Evolutionary conservation across 2,113 vertebrate genomes (phyloP).

Genomic region (Todiramphus saurophagus): DNA sequence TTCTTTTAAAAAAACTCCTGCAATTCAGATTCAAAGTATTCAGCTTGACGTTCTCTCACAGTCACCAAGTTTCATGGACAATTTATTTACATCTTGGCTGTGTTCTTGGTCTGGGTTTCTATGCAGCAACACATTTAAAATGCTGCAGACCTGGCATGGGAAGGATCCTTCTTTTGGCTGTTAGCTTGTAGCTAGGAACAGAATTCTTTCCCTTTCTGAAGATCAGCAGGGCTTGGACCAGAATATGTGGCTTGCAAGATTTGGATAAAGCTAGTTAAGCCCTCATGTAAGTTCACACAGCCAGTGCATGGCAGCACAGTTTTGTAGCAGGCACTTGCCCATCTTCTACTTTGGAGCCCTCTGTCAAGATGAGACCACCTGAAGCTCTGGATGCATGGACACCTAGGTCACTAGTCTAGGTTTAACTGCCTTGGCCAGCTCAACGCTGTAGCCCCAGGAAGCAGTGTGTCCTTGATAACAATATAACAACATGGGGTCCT

Average conservation of each 20-base stretch:
- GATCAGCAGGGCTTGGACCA: not conserved
- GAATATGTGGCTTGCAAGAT: not conserved
- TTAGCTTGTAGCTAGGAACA: not conserved
- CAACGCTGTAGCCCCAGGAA: too few relatives aligned
- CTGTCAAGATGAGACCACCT: accelerated
- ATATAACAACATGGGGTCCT: not conserved
- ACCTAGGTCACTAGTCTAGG: accelerated
- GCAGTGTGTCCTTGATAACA: not conserved
- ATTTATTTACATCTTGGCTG: not conserved
- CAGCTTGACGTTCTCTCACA: not conserved
- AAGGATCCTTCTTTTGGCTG: not conserved
- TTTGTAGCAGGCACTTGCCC: not conserved
- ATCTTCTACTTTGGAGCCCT: not conserved
- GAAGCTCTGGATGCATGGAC: not conserved
- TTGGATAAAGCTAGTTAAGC: not conserved
- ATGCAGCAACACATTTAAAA: not conserved
- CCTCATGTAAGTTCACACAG: not conserved
- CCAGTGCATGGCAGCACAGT: not conserved
- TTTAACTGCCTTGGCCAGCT: not conserved
- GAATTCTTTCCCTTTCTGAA: not conserved
- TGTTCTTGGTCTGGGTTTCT: not conserved
- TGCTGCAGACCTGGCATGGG: accelerated
- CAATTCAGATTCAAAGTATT: not conserved
- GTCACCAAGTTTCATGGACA: not conserved
- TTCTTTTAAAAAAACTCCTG: not conserved